phyloP scores from a whole-genome alignment of 2,888 invertebrate species.

The Nezara viridula region DNA sequence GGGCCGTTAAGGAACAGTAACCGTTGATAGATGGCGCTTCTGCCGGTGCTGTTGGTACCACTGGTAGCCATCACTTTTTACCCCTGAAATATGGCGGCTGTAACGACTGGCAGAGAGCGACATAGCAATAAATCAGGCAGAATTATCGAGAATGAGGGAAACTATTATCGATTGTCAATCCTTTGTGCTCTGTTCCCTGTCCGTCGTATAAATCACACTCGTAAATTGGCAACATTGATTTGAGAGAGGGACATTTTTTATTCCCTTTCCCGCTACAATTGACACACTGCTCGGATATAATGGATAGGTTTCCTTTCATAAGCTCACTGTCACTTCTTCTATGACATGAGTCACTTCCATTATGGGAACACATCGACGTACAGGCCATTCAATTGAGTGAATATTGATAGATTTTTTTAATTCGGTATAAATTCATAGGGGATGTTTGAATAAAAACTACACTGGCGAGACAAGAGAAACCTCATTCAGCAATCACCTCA shows the following conservation, averaged over 20 bases:
- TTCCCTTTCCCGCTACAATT: not conserved
- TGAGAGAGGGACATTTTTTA: slow-evolving; percentile 45
- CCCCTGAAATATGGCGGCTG: slow-evolving; percentile 40
- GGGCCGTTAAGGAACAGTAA: slow-evolving; percentile 27
- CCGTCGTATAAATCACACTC: slow-evolving; percentile 50
- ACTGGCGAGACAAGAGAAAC: not conserved
- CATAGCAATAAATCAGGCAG: slow-evolving; percentile 35
- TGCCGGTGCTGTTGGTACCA: slow-evolving; percentile 6
- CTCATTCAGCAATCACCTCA: not conserved
- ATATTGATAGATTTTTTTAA: slow-evolving; percentile 2
- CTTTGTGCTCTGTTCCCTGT: slow-evolving; percentile 43
- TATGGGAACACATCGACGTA: not conserved
- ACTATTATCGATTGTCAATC: slow-evolving; percentile 49
- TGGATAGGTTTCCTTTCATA: slow-evolving; percentile 48
- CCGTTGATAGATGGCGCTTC: slow-evolving; percentile 8
- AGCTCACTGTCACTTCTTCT: not conserved
- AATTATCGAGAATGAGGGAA: slow-evolving; percentile 49
- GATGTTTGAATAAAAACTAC: not conserved
- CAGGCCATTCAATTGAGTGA: not conserved
- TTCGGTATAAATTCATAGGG: not conserved
- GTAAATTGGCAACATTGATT: slow-evolving; percentile 57
- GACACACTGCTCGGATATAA: slow-evolving; percentile 33
- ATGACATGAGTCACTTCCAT: slow-evolving; percentile 20
- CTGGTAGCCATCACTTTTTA: slow-evolving; percentile 28
- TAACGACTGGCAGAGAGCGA: slow-evolving; percentile 45